phyloP scores from a whole-genome alignment of 35 echinoderm and acorn worm genomes.

The Apostichopus japonicus region DNA sequence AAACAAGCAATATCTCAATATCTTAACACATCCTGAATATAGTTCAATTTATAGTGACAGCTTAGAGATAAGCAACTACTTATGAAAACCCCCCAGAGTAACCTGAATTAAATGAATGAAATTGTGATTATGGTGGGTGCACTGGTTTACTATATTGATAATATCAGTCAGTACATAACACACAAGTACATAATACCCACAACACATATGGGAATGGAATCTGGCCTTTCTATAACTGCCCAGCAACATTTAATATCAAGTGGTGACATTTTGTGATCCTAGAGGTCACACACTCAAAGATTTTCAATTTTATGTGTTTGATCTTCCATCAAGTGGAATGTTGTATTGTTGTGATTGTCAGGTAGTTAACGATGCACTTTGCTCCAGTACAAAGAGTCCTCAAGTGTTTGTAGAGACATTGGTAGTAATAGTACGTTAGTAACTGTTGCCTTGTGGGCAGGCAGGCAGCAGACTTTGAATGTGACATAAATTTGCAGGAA shows the following conservation, averaged over 20 bases:
- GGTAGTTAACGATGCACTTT: not conserved
- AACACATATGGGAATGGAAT: not conserved
- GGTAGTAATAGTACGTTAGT: not conserved
- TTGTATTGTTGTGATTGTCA: not conserved
- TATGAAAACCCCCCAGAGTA: not conserved
- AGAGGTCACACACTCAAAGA: not conserved
- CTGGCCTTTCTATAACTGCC: not conserved
- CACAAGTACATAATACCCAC: not conserved
- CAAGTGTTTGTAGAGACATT: not conserved
- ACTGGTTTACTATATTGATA: not conserved
- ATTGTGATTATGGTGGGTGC: not conserved
- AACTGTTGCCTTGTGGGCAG: not conserved
- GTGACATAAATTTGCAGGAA: not conserved
- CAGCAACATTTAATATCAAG: not conserved
- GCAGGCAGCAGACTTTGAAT: too few species aligned
- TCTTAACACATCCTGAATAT: conserved; percentile 1
- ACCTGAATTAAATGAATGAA: not conserved
- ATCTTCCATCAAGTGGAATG: not conserved
- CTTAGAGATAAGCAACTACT: conserved; percentile 5
- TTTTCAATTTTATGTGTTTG: not conserved
- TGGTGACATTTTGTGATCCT: not conserved
- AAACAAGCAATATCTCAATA: not conserved
- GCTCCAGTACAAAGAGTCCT: not conserved
- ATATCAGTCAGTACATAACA: not conserved
- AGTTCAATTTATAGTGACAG: conserved; percentile 44